Evolutionary conservation across 2,888 invertebrate species (phyloP), one percentile per base, ranked within the genome.

Genomic region (Melinaea menophilus): DNA sequence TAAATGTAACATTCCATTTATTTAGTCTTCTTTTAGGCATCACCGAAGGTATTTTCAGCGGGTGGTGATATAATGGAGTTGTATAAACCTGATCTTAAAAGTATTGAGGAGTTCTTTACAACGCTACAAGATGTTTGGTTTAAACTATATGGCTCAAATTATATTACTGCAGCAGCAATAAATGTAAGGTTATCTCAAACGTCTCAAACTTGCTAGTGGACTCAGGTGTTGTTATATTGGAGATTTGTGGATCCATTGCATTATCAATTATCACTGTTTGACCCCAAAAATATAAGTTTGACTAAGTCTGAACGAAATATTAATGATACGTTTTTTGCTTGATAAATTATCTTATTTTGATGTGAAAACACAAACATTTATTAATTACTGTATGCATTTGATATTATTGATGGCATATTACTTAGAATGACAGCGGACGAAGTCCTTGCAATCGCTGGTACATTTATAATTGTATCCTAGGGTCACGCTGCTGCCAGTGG

Each of bases 1-100:
- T n/a, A 48, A n/a, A n/a, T 55, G 9, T 45, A 51, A 13, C 37
- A n/a, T 46, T 31, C 31, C 41, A 45, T 13, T 7, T 37, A 13
- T 5, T n/a, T n/a, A 37, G 41, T 31, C 34, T 22, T 7, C 33
- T 61, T 70, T 59, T 79, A 95, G 95, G 91, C 93, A 13, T 91
- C 93, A 0, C 92, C 94, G 57, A 93, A 93, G 64, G 92, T 96
- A 56, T 97, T 97, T 79, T 95, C 94, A 3, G 97, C 94, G 34
- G 97, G 97, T 5, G 84, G 97, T 67, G 97, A 97, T 76, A 95
- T 97, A 46, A 91, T 94, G 85, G 97, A 97, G 88, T 95, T 97
- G 95, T 96, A 96, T 78, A 95, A 96, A 79, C 94, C 96, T 0
- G 93, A 96, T 57, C 79, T 90, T 59, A 94, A 94, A 37, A 90